Evolutionary conservation across 2,113 vertebrate species (phyloP), one percentile per base, ranked within the genome.

Genomic region (Sorex araneus): DNA sequence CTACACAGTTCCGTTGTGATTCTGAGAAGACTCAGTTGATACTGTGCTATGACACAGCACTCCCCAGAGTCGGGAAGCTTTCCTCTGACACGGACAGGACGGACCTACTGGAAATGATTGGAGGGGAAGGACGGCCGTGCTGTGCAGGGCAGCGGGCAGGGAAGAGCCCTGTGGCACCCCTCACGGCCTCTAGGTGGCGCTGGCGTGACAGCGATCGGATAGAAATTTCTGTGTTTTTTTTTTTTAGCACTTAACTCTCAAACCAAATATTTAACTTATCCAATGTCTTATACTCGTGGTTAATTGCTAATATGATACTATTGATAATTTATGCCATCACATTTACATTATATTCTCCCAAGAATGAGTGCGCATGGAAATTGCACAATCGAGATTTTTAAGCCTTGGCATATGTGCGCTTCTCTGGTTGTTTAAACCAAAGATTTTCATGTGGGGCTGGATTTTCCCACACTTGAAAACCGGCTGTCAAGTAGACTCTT

Each of bases 141-240:
- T 50, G 6, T 1, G 69, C 2, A 0, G 16, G 1, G 30, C 16
- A 6, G 50, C 54, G 69, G 34, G 1, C 75, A 11, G 19, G 64
- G 18, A 80, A 88, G 67, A 27, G 70, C 34, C 76, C 79, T 96
- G 97, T n/a, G 40, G 69, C 97, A 90, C 95, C 63, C 60, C 1
- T 45, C 2, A 0, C 3, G 5, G 81, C 98, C 98, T 95, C 97
- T 98, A 98, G 98, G 96, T 98, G 98, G 98, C 97, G 97, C 97
- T 96, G 95, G 82, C 90, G 95, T 77, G 87, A 95, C 83, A 96
- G 91, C 76, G 86, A 93, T 97, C 0, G 15, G 70, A 82, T 60
- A 11, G 2, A 57, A 60, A 18, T 32, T 25, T 15, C n/a, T n/a
- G n/a, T n/a, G n/a, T n/a, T 10, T 74, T 75, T 34, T 25, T 15